Evolutionary conservation across 2,113 vertebrate species (phyloP).

Genomic region (Oryzias javanicus): DNA sequence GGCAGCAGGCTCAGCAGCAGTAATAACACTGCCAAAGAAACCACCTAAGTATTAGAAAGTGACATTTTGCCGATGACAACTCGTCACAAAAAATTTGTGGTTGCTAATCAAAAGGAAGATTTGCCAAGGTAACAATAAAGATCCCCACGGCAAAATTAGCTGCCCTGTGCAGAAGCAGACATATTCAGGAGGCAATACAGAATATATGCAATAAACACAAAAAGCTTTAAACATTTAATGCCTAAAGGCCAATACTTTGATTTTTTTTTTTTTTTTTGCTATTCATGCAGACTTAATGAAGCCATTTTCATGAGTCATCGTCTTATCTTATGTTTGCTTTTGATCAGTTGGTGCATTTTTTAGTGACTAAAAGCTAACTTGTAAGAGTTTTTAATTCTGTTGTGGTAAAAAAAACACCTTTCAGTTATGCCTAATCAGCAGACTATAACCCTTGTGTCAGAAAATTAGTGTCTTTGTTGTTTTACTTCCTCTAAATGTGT

Average conservation of each 20-base stretch:
- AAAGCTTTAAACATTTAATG: conserved; percentile 5
- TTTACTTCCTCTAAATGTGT: neutral
- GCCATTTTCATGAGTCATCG: conserved; percentile 24
- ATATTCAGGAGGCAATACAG: conserved; percentile 1
- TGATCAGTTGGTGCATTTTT: conserved; percentile 7
- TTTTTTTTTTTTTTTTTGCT: neutral
- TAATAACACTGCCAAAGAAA: conserved; percentile 45
- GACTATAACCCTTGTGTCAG: conserved; percentile 17
- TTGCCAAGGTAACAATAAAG: conserved; percentile 28
- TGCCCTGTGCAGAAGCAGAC: neutral
- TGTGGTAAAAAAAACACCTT: conserved; percentile 40
- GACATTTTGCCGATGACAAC: conserved; percentile 51
- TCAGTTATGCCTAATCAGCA: conserved; percentile 46
- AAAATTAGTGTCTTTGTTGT: neutral
- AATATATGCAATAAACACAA: conserved; percentile 13
- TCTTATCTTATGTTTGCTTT: conserved; percentile 32
- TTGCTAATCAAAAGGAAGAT: conserved; percentile 17
- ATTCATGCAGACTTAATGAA: conserved; percentile 2
- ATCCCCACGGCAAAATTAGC: conserved; percentile 29
- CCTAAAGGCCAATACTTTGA: conserved; percentile 1
- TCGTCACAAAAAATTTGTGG: conserved; percentile 17
- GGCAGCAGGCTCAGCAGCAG: conserved; percentile 31
- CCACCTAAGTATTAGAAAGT: conserved; percentile 39
- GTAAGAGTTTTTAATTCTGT: conserved; percentile 7
- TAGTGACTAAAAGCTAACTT: conserved; percentile 11